These are phyloP conservation scores for Grantiella picta DNA, from an alignment of 2,113 vertebrate species.

Conservation along the genomic window DNA sequence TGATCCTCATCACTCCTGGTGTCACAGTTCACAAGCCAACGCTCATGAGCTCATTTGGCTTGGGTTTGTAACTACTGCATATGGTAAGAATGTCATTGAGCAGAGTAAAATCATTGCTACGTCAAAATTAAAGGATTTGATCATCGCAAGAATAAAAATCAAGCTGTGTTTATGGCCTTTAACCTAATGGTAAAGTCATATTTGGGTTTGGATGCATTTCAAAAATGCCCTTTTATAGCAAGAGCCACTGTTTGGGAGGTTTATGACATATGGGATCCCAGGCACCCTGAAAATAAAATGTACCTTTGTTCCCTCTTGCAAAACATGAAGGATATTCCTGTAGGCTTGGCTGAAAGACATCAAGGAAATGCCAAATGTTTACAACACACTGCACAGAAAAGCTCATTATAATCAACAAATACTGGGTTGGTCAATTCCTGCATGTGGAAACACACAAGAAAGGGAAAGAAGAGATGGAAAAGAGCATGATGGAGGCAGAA, in stretches of 20 bases:
- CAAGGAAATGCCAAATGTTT: not conserved
- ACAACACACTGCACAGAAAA: not conserved
- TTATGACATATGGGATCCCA: not conserved
- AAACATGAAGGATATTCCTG: not conserved
- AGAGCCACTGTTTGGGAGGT: not conserved
- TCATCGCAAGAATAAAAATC: not conserved
- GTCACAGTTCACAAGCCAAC: not conserved
- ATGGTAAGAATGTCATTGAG: not conserved
- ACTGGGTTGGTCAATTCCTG: not conserved
- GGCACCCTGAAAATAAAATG: not conserved
- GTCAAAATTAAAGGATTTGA: not conserved
- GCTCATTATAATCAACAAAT: not conserved
- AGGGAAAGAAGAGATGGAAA: not conserved
- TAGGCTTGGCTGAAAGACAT: not conserved
- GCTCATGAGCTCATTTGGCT: not conserved
- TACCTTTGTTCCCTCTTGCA: not conserved
- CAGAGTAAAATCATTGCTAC: not conserved
- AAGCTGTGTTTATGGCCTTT: not conserved
- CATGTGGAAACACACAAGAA: not conserved
- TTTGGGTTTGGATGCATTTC: not conserved
- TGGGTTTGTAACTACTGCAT: not conserved
- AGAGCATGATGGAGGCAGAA: not conserved
- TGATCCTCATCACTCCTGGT: not conserved
- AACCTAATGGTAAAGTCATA: not conserved
- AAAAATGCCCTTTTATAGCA: not conserved